Base-by-base conservation (phyloP, 2,797 vertebrate genomes). In the Danio albolineatus region DNA sequence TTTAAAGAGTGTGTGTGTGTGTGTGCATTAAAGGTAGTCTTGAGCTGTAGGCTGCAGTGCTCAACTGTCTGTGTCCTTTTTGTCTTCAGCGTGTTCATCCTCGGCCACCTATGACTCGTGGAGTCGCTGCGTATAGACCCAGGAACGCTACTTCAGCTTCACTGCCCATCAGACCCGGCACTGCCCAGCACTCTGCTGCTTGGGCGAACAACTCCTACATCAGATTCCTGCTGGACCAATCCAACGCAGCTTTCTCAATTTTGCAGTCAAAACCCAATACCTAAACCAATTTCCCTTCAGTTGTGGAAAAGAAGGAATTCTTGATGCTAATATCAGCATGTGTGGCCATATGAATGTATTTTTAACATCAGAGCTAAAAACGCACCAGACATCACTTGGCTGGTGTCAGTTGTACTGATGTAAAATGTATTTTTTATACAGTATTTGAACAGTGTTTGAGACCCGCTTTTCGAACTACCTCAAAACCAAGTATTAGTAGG, bases 51-150 rank as follows among this genome's bases (percentile, higher is more conserved):
- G 36, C 46, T 48, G 8, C 13, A 16, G 19, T 36, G 13, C 56
- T 53, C 3, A 38, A 64, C 8, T 53, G 7, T 39, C 4, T 6
- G 1, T 44, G 4, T 54, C 9, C 61, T 53, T 48, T 48, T 62
- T 16, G 21, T 36, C 10, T n/a, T 77, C 53, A 83, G 80, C 66
- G 60, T 6, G 54, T 71, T 57, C 13, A 21, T 14, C 28, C 28
- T 28, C 28, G 3, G 28, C 28, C 28, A 28, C 28, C 28, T 28
- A 28, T 28, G 28, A 28, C 28, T 28, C 28, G 28, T 28, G 28
- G 28, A 28, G 28, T 3, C 28, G 28, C 28, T 28, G 28, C 28
- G 28, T 28, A 28, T 28, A 28, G 28, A 28, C 19, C 59, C 59
- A 64, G 21, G 2, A 28, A 1, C 10, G 4, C 12, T 43, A 43